A percentile compares a stretch with the other conserved stretches of the same genome.
These are phyloP conservation scores for Cantharis rufa DNA, from an alignment of 2,888 invertebrate genomes.

Conservation along the genomic window DNA sequence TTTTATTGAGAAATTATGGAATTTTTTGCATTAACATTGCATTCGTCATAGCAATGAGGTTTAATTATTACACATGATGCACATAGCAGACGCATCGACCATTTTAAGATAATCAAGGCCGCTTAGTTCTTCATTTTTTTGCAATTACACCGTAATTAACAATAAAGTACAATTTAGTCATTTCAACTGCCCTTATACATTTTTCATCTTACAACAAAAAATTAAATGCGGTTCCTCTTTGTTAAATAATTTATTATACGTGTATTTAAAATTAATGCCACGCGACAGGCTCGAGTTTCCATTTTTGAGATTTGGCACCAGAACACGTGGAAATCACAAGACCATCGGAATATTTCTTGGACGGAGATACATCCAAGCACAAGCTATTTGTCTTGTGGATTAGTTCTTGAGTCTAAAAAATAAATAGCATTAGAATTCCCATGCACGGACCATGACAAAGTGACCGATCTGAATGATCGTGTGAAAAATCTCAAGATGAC, in stretches of 20 bases:
- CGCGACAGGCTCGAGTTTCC: conserved; percentile 69
- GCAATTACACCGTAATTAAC: not conserved
- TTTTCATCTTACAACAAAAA: not conserved
- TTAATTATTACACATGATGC: conserved; percentile 20
- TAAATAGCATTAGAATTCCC: not conserved
- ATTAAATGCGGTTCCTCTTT: not conserved
- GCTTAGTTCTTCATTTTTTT: conserved; percentile 28
- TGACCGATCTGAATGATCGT: not conserved
- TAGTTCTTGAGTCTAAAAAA: conserved; percentile 56
- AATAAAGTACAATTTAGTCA: not conserved
- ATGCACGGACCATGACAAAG: not conserved
- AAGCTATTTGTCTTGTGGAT: conserved; percentile 61
- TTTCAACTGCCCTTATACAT: not conserved
- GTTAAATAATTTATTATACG: not conserved
- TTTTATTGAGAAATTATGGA: not conserved
- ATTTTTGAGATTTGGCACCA: conserved; percentile 65
- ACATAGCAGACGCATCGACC: conserved; percentile 33
- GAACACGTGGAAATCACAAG: conserved; percentile 66
- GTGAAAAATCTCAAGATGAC: not conserved
- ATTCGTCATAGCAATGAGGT: conserved; percentile 31
- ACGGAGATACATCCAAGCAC: conserved; percentile 61
- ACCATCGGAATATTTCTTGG: conserved; percentile 56
- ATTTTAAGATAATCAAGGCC: conserved; percentile 35
- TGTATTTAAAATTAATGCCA: conserved; percentile 59
- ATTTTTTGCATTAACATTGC: conserved; percentile 27